Evolutionary conservation across 2,113 vertebrate genomes (phyloP).

Genomic region (Micromys minutus): DNA sequence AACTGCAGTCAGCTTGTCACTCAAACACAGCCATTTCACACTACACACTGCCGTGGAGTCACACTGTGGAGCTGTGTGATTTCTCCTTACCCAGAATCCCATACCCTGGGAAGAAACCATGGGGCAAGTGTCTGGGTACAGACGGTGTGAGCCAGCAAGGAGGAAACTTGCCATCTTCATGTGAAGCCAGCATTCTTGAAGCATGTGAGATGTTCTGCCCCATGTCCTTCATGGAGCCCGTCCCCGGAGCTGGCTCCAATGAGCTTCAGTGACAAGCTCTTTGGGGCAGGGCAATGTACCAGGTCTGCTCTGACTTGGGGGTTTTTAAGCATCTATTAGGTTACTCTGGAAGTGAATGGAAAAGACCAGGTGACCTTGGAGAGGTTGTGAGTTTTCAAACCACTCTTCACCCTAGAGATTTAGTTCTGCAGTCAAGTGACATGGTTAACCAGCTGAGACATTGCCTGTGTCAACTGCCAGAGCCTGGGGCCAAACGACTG

Average conservation of each 20-base stretch:
- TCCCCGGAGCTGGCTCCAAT: background rate
- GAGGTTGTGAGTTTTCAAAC: background rate
- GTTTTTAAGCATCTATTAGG: background rate
- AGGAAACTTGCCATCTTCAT: background rate
- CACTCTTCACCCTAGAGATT: rapidly evolving
- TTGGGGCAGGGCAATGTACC: rapidly evolving
- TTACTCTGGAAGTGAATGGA: background rate
- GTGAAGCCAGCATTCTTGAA: background rate
- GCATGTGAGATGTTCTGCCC: too few species aligned
- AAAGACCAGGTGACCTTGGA: background rate
- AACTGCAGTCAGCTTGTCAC: background rate
- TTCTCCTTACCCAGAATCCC: background rate
- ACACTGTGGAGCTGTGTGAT: background rate
- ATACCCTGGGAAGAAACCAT: background rate
- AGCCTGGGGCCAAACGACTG: background rate
- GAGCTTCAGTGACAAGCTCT: background rate
- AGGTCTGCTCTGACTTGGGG: background rate
- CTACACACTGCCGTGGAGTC: rapidly evolving
- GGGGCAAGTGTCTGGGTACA: background rate
- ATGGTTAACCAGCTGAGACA: background rate
- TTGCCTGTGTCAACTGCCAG: background rate
- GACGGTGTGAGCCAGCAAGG: background rate
- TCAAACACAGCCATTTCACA: background rate
- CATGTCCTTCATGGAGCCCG: rapidly evolving
- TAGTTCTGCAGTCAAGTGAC: background rate